Evolutionary conservation across 2,888 invertebrate genomes (phyloP).

Genomic region (Drosophila cyrtoloma): DNA sequence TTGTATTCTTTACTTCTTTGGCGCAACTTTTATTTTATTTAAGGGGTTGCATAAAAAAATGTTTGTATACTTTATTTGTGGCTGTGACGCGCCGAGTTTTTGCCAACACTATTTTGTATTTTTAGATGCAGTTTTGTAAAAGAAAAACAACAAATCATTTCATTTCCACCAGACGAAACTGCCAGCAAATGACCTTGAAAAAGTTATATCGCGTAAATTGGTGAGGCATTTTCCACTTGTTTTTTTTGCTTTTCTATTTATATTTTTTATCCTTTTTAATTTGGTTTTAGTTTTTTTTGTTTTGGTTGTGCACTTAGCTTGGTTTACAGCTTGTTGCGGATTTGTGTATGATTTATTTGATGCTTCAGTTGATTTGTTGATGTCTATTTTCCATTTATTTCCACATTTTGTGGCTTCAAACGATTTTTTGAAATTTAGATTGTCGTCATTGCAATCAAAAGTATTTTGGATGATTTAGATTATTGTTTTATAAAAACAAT

Average conservation of each 20-base stretch:
- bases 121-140: conserved; percentile 59
- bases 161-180: conserved; percentile 52
- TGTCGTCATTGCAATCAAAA: conserved; percentile 17
- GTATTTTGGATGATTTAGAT: neutral
- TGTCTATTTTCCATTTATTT: conserved; percentile 45
- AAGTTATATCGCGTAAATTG: conserved; percentile 40
- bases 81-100: conserved; percentile 26
- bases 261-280: conserved; percentile 18
- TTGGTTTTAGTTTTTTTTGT: conserved; percentile 20
- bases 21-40: conserved; percentile 70
- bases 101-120: conserved; percentile 43
- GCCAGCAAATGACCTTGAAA: conserved; percentile 66
- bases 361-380: conserved; percentile 27
- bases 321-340: conserved; percentile 48
- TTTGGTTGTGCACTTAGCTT: conserved; percentile 52
- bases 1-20: conserved; percentile 45
- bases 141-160: conserved; percentile 59
- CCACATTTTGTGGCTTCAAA: conserved; percentile 18
- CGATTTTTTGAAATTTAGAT: conserved; percentile 15
- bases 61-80: conserved; percentile 49
- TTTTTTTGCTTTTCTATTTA: conserved; percentile 36
- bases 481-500: conserved; percentile 9
- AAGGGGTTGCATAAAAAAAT: conserved; percentile 48
- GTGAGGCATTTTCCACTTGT: conserved; percentile 30
- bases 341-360: conserved; percentile 53